Conservation (phyloP, 2,888 invertebrate species). For the Platynereis dumerilii region DNA sequence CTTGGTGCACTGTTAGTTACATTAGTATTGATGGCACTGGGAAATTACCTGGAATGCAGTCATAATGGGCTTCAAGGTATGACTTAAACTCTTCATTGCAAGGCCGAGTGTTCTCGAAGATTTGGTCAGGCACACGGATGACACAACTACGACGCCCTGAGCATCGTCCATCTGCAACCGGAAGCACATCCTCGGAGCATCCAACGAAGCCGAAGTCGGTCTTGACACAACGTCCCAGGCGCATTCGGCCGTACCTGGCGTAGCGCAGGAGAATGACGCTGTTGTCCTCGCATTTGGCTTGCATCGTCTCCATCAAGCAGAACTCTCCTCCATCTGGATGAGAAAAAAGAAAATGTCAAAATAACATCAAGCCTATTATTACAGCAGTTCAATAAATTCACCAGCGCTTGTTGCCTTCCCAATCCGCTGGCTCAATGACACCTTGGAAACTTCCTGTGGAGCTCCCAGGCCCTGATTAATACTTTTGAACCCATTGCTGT, state of each 20-base stretch:
- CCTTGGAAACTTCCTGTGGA: too few species aligned
- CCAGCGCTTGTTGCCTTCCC: too few species aligned
- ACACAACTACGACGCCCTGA: slow-evolving; percentile 30
- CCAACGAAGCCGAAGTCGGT: slow-evolving; percentile 33
- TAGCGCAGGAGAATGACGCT: slow-evolving; percentile 25
- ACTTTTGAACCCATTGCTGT: too few species aligned
- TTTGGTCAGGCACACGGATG: slow-evolving; percentile 28
- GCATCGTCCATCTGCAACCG: slow-evolving; percentile 26
- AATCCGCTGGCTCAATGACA: too few species aligned
- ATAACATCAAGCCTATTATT: too few species aligned
- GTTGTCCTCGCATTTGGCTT: slow-evolving; percentile 27
- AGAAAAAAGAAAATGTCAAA: background rate
- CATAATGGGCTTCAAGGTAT: slow-evolving; percentile 28
- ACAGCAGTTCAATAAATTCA: too few species aligned
- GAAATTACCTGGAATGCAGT: slow-evolving; percentile 23
- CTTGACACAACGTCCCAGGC: slow-evolving; percentile 28
- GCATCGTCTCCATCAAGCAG: slow-evolving; percentile 31
- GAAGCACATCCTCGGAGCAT: slow-evolving; percentile 29
- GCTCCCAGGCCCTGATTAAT: too few species aligned
- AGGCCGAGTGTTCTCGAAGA: slow-evolving; percentile 23
- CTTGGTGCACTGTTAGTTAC: too few species aligned
- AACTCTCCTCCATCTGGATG: slow-evolving; percentile 24
- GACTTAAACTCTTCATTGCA: slow-evolving; percentile 33
- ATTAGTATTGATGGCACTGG: too few species aligned
- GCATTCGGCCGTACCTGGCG: slow-evolving; percentile 30